These are phyloP conservation scores for Gonioctena quinquepunctata DNA, from an alignment of 1,140 invertebrate genomes.

Conservation along the genomic window DNA sequence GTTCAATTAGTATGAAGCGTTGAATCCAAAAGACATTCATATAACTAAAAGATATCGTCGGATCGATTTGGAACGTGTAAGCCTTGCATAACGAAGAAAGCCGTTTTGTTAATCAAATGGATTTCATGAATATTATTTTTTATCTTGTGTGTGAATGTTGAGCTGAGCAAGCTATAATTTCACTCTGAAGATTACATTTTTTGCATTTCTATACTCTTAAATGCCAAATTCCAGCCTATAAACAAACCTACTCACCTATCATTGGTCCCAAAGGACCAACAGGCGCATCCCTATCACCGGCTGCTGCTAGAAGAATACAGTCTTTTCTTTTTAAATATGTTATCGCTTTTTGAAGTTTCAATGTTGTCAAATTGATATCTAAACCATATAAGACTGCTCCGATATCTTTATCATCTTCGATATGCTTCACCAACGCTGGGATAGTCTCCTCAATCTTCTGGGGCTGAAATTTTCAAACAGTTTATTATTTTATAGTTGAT, in stretches of 20 bases:
- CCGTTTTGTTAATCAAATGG: too few species aligned
- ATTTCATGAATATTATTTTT: too few species aligned
- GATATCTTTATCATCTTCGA: slow-evolving; percentile 32
- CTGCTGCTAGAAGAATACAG: slow-evolving; percentile 40
- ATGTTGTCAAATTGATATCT: slow-evolving; percentile 37
- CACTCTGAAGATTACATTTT: too few species aligned
- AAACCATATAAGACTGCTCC: slow-evolving; percentile 44
- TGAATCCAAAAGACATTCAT: too few species aligned
- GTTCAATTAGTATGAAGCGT: too few species aligned
- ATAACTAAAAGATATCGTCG: too few species aligned
- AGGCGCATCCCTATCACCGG: slow-evolving; percentile 34
- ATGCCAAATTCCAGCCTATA: not conserved
- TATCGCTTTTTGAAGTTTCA: slow-evolving; percentile 36
- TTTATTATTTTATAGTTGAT: not conserved
- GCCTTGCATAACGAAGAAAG: too few species aligned
- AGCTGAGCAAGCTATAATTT: too few species aligned
- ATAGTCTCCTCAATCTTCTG: not conserved
- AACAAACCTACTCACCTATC: not conserved
- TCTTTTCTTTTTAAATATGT: slow-evolving; percentile 37
- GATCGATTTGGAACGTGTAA: too few species aligned
- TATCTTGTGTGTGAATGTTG: too few species aligned
- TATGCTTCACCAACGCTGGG: not conserved
- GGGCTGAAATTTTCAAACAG: not conserved
- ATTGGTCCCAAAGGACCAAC: slow-evolving; percentile 1
- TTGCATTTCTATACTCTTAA: not conserved